A percentile compares a stretch with the other conserved stretches of the same genome.
Conservation (phyloP, 1,140 invertebrate species). For the Heliothis subflexa region DNA sequence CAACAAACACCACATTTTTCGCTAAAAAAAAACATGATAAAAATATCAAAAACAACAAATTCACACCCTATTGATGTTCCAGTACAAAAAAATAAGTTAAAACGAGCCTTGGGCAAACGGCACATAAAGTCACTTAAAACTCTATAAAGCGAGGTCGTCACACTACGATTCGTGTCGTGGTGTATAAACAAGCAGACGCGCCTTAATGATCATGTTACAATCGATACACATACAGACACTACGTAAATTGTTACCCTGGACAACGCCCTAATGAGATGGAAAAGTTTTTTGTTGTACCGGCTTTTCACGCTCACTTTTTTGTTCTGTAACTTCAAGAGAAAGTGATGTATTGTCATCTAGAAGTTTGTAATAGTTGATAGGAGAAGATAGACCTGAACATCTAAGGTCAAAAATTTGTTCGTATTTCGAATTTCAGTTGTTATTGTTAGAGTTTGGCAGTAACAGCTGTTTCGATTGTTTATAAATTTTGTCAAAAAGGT, state of each 20-base stretch:
- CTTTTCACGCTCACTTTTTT: background rate
- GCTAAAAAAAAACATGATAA: background rate
- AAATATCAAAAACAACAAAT: background rate
- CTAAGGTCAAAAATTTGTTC: too few relatives aligned
- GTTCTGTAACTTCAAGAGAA: background rate
- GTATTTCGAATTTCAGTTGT: too few relatives aligned
- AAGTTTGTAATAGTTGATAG: too few relatives aligned
- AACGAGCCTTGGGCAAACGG: constrained; percentile 38
- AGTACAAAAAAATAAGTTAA: constrained; percentile 13
- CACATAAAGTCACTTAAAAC: constrained; percentile 43
- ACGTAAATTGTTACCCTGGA: constrained; percentile 43
- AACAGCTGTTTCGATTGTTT: too few relatives aligned
- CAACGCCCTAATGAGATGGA: constrained; percentile 39
- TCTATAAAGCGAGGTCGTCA: constrained; percentile 43
- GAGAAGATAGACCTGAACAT: too few relatives aligned
- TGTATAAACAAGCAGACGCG: constrained; percentile 41
- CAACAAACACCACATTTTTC: background rate
- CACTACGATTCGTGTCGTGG: constrained; percentile 35
- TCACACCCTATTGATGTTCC: constrained; percentile 19
- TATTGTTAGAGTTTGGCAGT: too few relatives aligned
- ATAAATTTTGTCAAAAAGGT: too few relatives aligned
- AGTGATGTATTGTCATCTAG: too few relatives aligned
- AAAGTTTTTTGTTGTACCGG: constrained; percentile 15
- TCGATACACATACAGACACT: constrained; percentile 41
- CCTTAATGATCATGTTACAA: constrained; percentile 48